phyloP scores from a whole-genome alignment of 2,797 vertebrate species.

The Phataginus tricuspis region DNA sequence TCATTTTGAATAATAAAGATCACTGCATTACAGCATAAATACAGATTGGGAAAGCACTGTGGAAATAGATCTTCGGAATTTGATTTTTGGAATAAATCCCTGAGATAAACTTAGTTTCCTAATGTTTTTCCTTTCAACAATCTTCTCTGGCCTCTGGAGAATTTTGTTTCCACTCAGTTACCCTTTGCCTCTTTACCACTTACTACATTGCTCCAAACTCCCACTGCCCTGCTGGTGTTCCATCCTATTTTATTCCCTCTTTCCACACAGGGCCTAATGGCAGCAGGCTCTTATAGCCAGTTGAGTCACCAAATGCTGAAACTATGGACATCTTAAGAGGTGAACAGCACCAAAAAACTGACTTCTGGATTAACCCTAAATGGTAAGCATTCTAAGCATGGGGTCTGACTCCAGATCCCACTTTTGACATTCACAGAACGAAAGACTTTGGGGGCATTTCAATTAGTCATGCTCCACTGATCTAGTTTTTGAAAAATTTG shows the following conservation, averaged over 20 bases:
- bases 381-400: not conserved
- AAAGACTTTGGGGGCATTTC: not conserved
- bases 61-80: not conserved
- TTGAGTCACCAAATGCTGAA: not conserved
- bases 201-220: not conserved
- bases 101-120: slow-evolving; percentile 37
- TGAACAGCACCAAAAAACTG: not conserved
- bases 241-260: not conserved
- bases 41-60: not conserved
- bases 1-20: not conserved
- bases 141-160: slow-evolving; percentile 14
- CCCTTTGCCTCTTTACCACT: not conserved
- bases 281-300: not conserved
- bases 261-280: not conserved
- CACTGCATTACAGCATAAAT: not conserved
- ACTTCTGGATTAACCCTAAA: not conserved
- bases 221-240: too few relatives aligned
- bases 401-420: not conserved
- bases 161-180: not conserved
- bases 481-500: not conserved
- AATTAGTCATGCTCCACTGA: not conserved
- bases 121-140: slow-evolving; percentile 40
- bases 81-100: slow-evolving; percentile 37
- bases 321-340: not conserved
- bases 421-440: not conserved